Evolutionary conservation across 2,888 invertebrate genomes (phyloP), one percentile per base, ranked within the genome.

Genomic region (Sycophila texana): DNA sequence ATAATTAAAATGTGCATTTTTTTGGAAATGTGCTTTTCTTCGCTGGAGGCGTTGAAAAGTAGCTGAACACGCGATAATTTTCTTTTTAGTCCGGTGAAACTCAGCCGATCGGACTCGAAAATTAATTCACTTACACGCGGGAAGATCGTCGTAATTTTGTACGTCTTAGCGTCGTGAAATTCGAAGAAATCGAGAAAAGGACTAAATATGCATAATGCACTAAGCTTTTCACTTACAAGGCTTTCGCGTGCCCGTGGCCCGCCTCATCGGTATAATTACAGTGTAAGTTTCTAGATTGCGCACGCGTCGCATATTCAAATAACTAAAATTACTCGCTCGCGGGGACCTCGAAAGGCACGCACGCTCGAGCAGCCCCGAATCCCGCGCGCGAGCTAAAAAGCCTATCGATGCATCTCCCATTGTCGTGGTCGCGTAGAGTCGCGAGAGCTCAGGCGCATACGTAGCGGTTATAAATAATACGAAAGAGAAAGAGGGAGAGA

Each of bases 261-360:
- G 67, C 77, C 74, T 80, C 80, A 83, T 83, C 79, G 77, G 82
- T 80, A 71, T 75, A 82, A 81, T 82, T 79, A 80, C 77, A 30
- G 65, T 61, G 22, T 67, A 10, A 39, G 39, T 76, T 66, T 70
- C 82, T 79, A 73, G 39, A 71, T 51, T 66, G 77, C 74, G 61
- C 79, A 83, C 81, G 81, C 83, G 81, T 20, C 70, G 80, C 60
- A 30, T 84, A 85, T 85, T 84, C 80, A 83, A 83, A 83, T 83
- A 82, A 83, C 83, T 83, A 81, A 83, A 84, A 85, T 84, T 82
- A 83, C 80, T 74, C 76, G 63, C 57, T 66, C 72, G 63, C 49
- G 51, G 22, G 58, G 49, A 5, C 20, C 63, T 16, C 53, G 13
- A 16, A 1, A 20, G 47, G 39, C n/a, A 30, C 65, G n/a, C 47